phyloP scores from a whole-genome alignment of 2,888 invertebrate species.

The Boloria euphrosyne region DNA sequence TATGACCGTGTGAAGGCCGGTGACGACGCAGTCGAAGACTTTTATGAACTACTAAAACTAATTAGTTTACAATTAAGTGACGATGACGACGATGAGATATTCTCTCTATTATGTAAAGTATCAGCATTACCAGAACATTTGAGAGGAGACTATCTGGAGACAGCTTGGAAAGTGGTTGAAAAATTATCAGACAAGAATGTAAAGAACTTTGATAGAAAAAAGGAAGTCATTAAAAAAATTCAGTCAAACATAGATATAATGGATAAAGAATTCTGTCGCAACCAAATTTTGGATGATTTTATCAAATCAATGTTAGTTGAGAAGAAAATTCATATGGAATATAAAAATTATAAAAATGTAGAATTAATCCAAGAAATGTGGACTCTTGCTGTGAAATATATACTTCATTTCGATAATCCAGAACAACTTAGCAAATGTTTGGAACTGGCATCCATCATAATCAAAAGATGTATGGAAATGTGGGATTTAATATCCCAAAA shows the following conservation, averaged over 20 bases:
- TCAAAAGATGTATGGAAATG: conserved; percentile 18
- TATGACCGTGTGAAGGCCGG: conserved; percentile 45
- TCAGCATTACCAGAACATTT: conserved; percentile 46
- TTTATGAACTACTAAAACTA: conserved; percentile 52
- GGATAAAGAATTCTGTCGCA: conserved; percentile 45
- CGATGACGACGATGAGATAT: conserved; percentile 56
- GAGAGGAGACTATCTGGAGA: conserved; percentile 45
- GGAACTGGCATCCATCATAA: conserved; percentile 18
- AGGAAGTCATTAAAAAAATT: conserved; percentile 45
- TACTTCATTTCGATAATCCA: conserved; percentile 25
- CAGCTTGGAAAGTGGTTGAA: conserved; percentile 51
- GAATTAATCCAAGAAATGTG: conserved; percentile 47
- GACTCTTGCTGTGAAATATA: conserved; percentile 40
- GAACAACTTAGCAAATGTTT: conserved; percentile 24
- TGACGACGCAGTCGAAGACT: conserved; percentile 41
- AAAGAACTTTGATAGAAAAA: conserved; percentile 44
- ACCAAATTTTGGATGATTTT: conserved; percentile 49
- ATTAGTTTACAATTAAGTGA: conserved; percentile 51
- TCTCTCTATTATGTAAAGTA: conserved; percentile 41
- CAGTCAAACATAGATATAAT: conserved; percentile 42
- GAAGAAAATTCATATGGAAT: conserved; percentile 33
- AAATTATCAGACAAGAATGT: conserved; percentile 47
- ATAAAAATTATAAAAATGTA: conserved; percentile 24
- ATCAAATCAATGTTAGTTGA: conserved; percentile 44
- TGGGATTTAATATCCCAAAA: conserved; percentile 4